Evolutionary conservation across 2,888 invertebrate genomes (phyloP).

Genomic region (Sphecodes monilicornis): DNA sequence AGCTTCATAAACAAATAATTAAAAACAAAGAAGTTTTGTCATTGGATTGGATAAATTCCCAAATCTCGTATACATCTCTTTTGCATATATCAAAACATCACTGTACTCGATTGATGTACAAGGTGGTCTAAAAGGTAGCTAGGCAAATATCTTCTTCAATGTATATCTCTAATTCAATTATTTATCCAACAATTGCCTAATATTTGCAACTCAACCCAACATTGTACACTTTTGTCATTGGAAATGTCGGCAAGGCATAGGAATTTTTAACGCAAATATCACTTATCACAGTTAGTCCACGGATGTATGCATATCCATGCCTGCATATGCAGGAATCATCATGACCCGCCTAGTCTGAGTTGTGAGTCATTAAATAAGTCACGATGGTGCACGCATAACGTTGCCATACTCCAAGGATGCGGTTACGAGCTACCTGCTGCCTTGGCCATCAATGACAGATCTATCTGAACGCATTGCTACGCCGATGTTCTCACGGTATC

Average conservation of each 20-base stretch:
- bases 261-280: slow-evolving; percentile 18
- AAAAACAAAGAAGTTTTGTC: too few relatives aligned
- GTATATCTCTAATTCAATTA: too few relatives aligned
- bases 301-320: too few relatives aligned
- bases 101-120: too few relatives aligned
- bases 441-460: slow-evolving; percentile 80
- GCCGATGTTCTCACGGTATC: slow-evolving; percentile 78
- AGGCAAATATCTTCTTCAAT: too few relatives aligned
- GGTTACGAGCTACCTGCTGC: slow-evolving; percentile 67
- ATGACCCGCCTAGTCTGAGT: slow-evolving; percentile 58
- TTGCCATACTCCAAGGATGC: slow-evolving; percentile 64
- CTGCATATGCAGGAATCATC: slow-evolving; percentile 25
- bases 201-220: neutral
- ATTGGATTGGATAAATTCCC: too few relatives aligned
- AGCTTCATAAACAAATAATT: too few relatives aligned
- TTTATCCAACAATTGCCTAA: neutral
- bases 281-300: neutral
- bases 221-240: neutral
- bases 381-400: slow-evolving; percentile 53
- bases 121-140: too few relatives aligned
- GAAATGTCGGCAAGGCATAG: neutral
- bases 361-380: slow-evolving; percentile 70
- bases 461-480: slow-evolving; percentile 66
- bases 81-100: too few relatives aligned
- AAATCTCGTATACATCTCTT: too few relatives aligned